Conservation (phyloP, 2,888 invertebrate species). For the Pogonocherus hispidulus region DNA sequence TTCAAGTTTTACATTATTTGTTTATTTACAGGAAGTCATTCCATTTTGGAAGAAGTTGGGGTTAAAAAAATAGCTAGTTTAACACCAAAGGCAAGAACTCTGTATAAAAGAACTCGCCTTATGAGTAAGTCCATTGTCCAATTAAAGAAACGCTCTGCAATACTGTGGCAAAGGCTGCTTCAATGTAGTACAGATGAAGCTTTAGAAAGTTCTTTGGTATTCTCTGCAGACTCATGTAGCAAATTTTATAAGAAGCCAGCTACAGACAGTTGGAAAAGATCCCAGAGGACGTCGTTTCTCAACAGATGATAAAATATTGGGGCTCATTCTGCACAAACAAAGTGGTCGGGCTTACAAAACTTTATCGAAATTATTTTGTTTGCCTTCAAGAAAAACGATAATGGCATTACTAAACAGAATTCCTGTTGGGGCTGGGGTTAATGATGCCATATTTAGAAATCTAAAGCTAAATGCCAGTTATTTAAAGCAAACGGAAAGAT, state of each 20-base stretch:
- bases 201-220: background rate
- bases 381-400: too few species aligned
- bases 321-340: background rate
- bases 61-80: background rate
- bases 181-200: background rate
- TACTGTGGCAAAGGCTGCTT: background rate
- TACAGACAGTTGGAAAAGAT: background rate
- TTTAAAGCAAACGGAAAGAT: background rate
- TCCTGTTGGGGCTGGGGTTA: too few species aligned
- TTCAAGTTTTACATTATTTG: too few species aligned
- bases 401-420: too few species aligned
- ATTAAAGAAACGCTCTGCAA: background rate
- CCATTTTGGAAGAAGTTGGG: background rate
- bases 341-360: slow-evolving; percentile 4
- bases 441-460: too few species aligned
- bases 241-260: too few species aligned
- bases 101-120: background rate
- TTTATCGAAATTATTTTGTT: too few species aligned
- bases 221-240: too few species aligned
- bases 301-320: background rate
- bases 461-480: background rate
- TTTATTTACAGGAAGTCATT: background rate
- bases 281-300: background rate
- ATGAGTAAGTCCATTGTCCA: background rate
- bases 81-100: background rate